Conservation (phyloP, 2,888 invertebrate genomes). For the Drosophila limbata region DNA sequence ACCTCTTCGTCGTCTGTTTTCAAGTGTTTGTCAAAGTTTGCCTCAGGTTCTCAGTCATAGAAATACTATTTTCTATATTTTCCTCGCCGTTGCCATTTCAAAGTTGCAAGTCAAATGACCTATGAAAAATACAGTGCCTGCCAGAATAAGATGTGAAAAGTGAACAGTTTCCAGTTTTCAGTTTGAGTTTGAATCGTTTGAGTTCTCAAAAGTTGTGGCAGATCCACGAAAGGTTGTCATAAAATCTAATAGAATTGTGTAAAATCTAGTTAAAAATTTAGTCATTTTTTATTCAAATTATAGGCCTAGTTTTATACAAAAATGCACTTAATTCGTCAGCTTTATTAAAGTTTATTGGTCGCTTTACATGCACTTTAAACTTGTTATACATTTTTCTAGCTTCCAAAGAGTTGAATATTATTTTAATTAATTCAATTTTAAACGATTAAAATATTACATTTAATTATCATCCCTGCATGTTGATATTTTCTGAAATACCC, state of each 20-base stretch:
- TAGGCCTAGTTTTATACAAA: no score
- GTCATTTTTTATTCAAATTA: background rate
- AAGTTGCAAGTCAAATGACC: constrained; percentile 75
- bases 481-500: no score
- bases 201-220: constrained; percentile 3
- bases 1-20: constrained; percentile 38
- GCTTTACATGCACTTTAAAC: no score
- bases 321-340: background rate
- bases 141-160: constrained; percentile 49
- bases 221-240: background rate
- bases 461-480: no score
- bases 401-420: background rate
- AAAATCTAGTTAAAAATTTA: background rate
- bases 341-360: background rate
- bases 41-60: constrained; percentile 60
- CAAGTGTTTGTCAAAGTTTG: constrained; percentile 77
- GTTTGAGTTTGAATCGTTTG: constrained; percentile 16
- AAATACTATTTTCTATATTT: constrained; percentile 50
- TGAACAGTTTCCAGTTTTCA: constrained; percentile 13
- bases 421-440: background rate
- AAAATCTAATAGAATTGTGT: background rate
- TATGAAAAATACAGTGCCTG: constrained; percentile 66
- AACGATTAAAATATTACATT: no score
- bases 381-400: background rate
- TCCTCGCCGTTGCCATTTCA: constrained; percentile 51